A percentile compares a stretch with the other conserved stretches of the same genome.
These are phyloP conservation scores for Anthopleura xanthogrammica DNA, from an alignment of 92 coral and sea anemone species.

Conservation along the genomic window DNA sequence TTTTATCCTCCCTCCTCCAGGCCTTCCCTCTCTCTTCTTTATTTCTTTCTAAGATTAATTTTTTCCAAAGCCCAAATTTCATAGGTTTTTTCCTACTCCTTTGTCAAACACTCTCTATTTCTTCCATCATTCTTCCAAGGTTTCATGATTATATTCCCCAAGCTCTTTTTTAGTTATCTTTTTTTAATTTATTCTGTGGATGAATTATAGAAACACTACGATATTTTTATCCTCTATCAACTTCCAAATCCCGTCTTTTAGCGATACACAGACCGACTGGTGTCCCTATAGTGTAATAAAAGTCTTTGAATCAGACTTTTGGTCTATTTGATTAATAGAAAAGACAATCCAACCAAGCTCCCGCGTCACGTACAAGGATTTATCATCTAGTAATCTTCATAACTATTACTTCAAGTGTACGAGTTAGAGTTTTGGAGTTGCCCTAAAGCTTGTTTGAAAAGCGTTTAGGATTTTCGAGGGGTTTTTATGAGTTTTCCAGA, in stretches of 20 bases:
- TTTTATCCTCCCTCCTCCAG: not conserved
- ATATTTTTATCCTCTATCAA: not conserved
- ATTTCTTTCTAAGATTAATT: not conserved
- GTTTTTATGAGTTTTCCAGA: not conserved
- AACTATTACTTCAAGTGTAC: not conserved
- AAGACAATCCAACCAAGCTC: not conserved
- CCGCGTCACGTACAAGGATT: not conserved
- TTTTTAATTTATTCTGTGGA: not conserved
- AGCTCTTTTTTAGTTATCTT: not conserved
- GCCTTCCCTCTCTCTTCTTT: not conserved
- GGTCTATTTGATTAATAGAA: not conserved
- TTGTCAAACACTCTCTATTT: no score
- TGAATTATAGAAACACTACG: not conserved
- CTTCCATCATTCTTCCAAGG: not conserved
- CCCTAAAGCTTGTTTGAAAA: constrained; percentile 6
- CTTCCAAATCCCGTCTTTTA: not conserved
- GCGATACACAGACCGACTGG: not conserved
- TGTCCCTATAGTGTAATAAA: not conserved
- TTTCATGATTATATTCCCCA: not conserved
- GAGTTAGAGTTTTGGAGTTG: constrained; percentile 3
- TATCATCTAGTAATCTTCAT: not conserved
- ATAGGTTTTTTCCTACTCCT: not conserved
- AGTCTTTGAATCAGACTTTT: not conserved
- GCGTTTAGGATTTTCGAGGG: not conserved
- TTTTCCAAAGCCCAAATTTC: not conserved